Evolutionary conservation across 2,113 vertebrate species (phyloP).

Genomic region (Columba janthina): DNA sequence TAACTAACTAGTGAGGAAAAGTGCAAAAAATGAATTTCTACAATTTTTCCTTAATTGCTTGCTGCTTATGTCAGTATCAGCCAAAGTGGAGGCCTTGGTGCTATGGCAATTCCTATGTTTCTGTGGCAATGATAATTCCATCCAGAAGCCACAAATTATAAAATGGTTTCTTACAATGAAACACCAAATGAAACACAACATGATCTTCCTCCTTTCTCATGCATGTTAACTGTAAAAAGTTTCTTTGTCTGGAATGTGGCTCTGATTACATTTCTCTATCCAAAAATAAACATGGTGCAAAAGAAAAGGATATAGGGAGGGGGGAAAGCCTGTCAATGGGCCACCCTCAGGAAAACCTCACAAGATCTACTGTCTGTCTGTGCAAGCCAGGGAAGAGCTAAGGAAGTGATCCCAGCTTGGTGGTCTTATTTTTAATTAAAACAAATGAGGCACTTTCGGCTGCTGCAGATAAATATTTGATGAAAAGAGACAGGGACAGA

Average conservation of each 20-base stretch:
- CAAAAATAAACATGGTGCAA: conserved; percentile 65
- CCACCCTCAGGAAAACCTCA: conserved; percentile 50
- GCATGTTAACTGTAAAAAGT: conserved; percentile 38
- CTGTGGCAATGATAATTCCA: not conserved
- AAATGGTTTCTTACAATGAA: not conserved
- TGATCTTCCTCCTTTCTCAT: conserved; percentile 30
- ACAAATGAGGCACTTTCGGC: conserved; percentile 69
- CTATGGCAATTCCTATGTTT: not conserved
- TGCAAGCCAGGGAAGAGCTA: conserved; percentile 38
- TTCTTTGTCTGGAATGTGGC: not conserved
- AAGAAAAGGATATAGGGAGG: conserved; percentile 28
- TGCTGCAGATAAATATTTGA: conserved; percentile 73
- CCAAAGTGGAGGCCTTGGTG: not conserved
- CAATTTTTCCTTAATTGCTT: not conserved
- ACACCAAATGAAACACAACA: not conserved
- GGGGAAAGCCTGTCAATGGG: conserved; percentile 16
- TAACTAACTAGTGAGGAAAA: not conserved
- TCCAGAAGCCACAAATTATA: not conserved
- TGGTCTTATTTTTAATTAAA: conserved; percentile 84
- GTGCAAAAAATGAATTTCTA: not conserved
- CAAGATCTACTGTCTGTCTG: conserved; percentile 29
- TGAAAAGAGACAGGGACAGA: conserved; percentile 64
- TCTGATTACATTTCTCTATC: conserved; percentile 47
- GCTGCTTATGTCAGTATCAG: not conserved
- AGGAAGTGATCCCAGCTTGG: conserved; percentile 73